These are phyloP conservation scores for Hemibagrus wyckioides DNA, from an alignment of 2,113 vertebrate genomes.

Conservation along the genomic window DNA sequence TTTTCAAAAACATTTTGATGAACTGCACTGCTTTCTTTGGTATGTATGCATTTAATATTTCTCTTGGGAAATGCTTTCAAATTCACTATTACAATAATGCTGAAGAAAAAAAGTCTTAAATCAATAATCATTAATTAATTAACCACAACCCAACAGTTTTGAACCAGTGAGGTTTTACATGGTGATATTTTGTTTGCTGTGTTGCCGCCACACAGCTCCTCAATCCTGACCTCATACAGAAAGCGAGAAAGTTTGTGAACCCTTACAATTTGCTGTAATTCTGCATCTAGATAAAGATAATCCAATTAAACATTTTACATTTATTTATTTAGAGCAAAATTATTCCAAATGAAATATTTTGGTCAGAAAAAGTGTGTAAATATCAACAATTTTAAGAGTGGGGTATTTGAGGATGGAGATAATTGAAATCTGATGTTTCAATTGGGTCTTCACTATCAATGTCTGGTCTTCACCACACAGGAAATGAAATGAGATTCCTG, in stretches of 20 bases:
- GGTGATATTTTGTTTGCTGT: background rate
- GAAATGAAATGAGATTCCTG: background rate
- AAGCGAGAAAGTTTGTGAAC: background rate
- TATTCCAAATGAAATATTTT: background rate
- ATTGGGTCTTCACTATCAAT: background rate
- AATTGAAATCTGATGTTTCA: background rate
- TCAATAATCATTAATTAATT: background rate
- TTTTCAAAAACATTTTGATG: slow-evolving; percentile 3
- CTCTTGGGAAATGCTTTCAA: background rate
- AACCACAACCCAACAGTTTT: background rate
- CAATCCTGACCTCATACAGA: background rate
- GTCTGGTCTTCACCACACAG: background rate
- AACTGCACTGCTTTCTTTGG: background rate
- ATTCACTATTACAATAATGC: background rate
- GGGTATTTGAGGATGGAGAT: background rate
- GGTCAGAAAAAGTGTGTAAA: background rate
- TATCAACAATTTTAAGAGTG: background rate
- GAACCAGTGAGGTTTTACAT: background rate
- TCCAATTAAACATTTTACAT: background rate
- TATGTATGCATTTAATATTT: background rate
- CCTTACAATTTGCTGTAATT: background rate
- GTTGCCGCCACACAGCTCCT: background rate
- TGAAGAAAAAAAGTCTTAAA: background rate
- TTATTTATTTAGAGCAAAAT: background rate
- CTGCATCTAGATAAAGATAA: background rate